phyloP scores from a whole-genome alignment of 2,888 invertebrate genomes.

The Drosophila lacicola region DNA sequence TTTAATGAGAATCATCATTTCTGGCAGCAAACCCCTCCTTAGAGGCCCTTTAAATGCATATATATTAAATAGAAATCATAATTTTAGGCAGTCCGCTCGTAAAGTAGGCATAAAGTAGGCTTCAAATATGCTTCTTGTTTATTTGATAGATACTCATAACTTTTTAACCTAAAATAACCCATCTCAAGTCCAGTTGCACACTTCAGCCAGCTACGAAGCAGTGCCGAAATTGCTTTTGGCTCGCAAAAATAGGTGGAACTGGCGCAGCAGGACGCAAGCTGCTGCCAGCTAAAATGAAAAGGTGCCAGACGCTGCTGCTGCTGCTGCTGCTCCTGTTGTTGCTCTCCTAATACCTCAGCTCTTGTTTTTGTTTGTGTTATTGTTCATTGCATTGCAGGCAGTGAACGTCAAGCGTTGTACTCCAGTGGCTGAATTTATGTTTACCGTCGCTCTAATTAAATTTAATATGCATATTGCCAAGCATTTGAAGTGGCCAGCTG shows the following conservation, averaged over 20 bases:
- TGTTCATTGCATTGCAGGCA: slow-evolving; percentile 28
- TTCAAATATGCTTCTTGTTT: slow-evolving; percentile 18
- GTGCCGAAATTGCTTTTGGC: slow-evolving; percentile 27
- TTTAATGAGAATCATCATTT: background rate
- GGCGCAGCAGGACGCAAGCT: slow-evolving; percentile 25
- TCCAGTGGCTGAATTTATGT: slow-evolving; percentile 71
- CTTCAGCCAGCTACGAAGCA: slow-evolving; percentile 16
- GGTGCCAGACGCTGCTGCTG: slow-evolving; percentile 23
- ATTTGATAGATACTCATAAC: slow-evolving; percentile 28
- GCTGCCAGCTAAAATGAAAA: slow-evolving; percentile 33
- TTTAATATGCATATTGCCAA: slow-evolving; percentile 80
- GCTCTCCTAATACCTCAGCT: slow-evolving; percentile 13
- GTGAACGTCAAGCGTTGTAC: slow-evolving; percentile 38
- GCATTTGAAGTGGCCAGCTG: slow-evolving; percentile 67
- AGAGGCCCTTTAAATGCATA: slow-evolving; percentile 16
- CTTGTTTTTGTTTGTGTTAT: slow-evolving; percentile 10
- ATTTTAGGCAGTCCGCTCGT: slow-evolving; percentile 8
- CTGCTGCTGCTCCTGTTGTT: slow-evolving; percentile 12
- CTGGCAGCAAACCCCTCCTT: background rate
- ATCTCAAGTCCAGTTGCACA: slow-evolving; percentile 41
- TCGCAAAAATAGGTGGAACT: slow-evolving; percentile 8
- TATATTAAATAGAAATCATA: slow-evolving; percentile 21
- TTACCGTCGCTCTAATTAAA: slow-evolving; percentile 77
- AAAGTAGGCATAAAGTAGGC: slow-evolving; percentile 33
- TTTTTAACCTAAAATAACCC: slow-evolving; percentile 35